Evolutionary conservation across 1,140 invertebrate species (phyloP), one percentile per base, ranked within the genome.

Genomic region (Atta cephalotes): DNA sequence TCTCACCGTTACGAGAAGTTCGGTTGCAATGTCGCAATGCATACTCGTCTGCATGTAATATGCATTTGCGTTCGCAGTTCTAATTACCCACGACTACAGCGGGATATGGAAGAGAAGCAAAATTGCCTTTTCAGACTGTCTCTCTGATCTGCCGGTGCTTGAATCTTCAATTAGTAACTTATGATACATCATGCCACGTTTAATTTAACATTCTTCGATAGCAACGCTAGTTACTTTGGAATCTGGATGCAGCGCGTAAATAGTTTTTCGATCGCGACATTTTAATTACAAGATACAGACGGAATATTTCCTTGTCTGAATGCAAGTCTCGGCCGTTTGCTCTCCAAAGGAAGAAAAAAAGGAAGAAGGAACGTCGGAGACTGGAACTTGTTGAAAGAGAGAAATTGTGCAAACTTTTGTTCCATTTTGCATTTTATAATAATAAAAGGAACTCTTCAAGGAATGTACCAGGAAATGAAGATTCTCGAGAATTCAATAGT

Each of bases 61-160:
- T 85, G 82, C 53, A 85, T 77, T 72, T 86, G 82, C 72, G 28
- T 78, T 88, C 74, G 58, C 49, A 66, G 70, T 71, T 86, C 70
- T 86, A 86, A 87, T 87, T 89, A 89, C n/a, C 71, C 28, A 45
- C 65, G 63, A 56, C 70, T 85, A 71, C 56, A 60, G 74, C 62
- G 31, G 70, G 39, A 85, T n/a, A 39, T 3, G 60, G 49, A 45
- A 76, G 63, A 74, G 72, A 65, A 68, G 53, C 31, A 60, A 62
- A 87, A 79, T 87, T 85, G 49, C 81, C 63, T 71, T 87, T 78
- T 45, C 81, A 51, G 63, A 25, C 70, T 78, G 39, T 45, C 66
- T 49, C 80, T 25, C 80, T 66, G 53, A 31, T 72, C 18, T 49
- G 9, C 31, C 31, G 62, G 53, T 76, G 35, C 56, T 87, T 58